Evolutionary conservation across 2,797 vertebrate genomes (phyloP), one percentile per base, ranked within the genome.

Genomic region (Ciconia nigra): DNA sequence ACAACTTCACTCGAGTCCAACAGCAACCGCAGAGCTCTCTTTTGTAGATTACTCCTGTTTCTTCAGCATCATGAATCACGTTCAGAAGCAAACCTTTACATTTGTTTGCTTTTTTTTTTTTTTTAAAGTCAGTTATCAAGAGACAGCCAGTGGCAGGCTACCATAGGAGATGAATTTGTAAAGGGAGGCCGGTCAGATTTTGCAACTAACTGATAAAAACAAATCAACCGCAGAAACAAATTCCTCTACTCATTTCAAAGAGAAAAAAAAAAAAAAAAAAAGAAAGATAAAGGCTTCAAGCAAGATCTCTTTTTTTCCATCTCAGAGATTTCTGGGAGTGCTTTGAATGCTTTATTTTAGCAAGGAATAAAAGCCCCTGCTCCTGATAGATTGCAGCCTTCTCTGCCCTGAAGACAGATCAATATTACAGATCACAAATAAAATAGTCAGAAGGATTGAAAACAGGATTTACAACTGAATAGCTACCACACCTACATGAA

Each of bases 401-500:
- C 84, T 91, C 84, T 93, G 89, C 89, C 76, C 82, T 90, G 76
- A 94, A 96, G 90, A 96, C 61, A 94, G 96, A 96, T 96, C 96
- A 83, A 96, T 97, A 93, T 85, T 96, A 59, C 65, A 85, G 93
- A 96, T 95, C 92, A 89, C 94, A 96, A 95, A 96, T 94, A 92
- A 97, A 97, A 96, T 46, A 96, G 88, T 93, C 88, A 95, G 94
- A 91, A 90, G 91, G 92, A 94, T 76, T 93, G 96, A 97, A 96
- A 96, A 94, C 92, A 96, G 95, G 94, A 97, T 96, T 97, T 96
- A 97, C 93, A 95, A 94, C 97, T 85, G 94, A 97, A 94, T 77
- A 93, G 92, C 90, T 89, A 91, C 95, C 96, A 92, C 96, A 96
- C 95, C 96, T 96, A 95, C 78, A 51, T 14, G 76, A 97, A 96